Evolutionary conservation across 2,888 invertebrate species (phyloP), one percentile per base, ranked within the genome.

Genomic region (Germaria angustata): DNA sequence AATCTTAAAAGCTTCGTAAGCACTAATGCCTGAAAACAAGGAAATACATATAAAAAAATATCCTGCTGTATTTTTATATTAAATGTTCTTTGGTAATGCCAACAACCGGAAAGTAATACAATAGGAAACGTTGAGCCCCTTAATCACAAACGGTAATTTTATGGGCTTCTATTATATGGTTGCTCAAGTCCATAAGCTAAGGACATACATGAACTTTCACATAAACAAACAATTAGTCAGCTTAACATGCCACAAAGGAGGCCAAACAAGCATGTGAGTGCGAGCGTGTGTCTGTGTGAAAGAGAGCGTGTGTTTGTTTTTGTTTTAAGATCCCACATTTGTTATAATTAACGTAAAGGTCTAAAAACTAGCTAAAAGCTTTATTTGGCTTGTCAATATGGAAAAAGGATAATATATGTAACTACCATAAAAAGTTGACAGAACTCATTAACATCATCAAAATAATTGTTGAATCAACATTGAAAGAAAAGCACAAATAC

Each of bases 381-480:
- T 69, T 68, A 53, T 46, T 73, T 44, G 44, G 73, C 68, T 69
- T 57, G 77, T 46, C 20, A 34, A 32, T 7, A 8, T 13, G 34
- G 28, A 34, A 36, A 46, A 36, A 13, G n/a, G 15, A 6, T 46
- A 13, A 49, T 32, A 46, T n/a, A 51, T n/a, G 28, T 13, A 7
- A 8, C 15, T 53, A 53, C 8, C n/a, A 32, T 3, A 44, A 24
- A 17, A 68, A 63, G 32, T 49, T 55, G 51, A 34, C 41, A 34
- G 46, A 22, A 51, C 81, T 78, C 73, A 78, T 78, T 81, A 78
- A 78, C 78, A 63, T 81, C 78, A 75, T 65, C 73, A 63, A 69
- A 72, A 49, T 80, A 79, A 83, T 75, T 76, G 80, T 76, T 66
- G 68, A 71, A 44, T 59, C 68, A 55, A 65, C 78, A 71, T 49